Base-by-base conservation (phyloP, 2,113 vertebrate species). In the Balaenoptera acutorostrata region DNA sequence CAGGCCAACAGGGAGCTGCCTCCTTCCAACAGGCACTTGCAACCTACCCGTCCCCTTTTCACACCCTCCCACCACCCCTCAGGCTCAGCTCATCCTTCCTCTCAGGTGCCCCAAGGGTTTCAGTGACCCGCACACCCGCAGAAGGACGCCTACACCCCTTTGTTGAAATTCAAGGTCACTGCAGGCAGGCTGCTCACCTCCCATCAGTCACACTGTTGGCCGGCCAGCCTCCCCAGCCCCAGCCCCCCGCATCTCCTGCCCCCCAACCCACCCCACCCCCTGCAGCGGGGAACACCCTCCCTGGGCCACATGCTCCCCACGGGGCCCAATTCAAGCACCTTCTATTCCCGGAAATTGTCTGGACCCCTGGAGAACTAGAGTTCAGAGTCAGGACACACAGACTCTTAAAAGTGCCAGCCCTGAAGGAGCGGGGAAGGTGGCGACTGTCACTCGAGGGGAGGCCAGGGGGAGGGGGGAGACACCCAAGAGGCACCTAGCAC, bases 191-290 rank as follows among this genome's bases (percentile, higher is more conserved):
- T 33, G n/a, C 69, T 66, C 12, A 23, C 9, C n/a, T 64, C 49
- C 29, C n/a, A 20, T 25, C 25, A 41, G 4, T n/a, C 25, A 15
- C 71, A 52, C 23, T 77, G 29, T 3, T 36, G 61, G 55, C 6
- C 5, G 23, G 41, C 29, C n/a, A 46, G 23, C 23, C 64, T 71
- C 36, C 6, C 18, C 6, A 25, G 49, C 21, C 12, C 33, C 77
- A 33, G 55, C 1, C 5, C 6, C 55, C 18, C 0, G 1, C 31
- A 29, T 29, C 77, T 36, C 77, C 4, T 5, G 25, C 11, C 72
- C 39, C 57, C 72, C 4, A 0, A 17, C 44, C 44, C 44, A 20
- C 5, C 5, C 17, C 15, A 0, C 7, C 63, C 29, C 31, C 46
- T 17, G 59, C 52, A 29, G 29, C 25, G 8, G 55, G 41, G 15